These are phyloP conservation scores for Carettochelys insculpta DNA, from an alignment of 2,113 vertebrate genomes.

Conservation along the genomic window DNA sequence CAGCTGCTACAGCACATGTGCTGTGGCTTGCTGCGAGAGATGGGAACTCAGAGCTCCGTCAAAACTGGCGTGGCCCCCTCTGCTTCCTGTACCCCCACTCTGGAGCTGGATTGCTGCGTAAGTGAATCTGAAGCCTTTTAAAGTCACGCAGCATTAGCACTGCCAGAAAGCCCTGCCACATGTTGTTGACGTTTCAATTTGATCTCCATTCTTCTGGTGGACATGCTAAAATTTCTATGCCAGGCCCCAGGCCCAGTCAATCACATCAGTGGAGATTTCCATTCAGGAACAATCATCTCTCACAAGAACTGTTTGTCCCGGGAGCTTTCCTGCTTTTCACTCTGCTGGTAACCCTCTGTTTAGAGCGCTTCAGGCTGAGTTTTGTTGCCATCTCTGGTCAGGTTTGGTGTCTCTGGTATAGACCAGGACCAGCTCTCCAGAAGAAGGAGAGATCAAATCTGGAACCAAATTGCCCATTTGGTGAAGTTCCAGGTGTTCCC, in stretches of 20 bases:
- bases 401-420: not conserved
- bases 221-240: not conserved
- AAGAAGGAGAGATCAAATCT: not conserved
- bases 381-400: accelerated
- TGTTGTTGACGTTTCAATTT: not conserved
- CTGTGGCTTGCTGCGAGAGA: not conserved
- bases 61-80: not conserved
- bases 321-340: not conserved
- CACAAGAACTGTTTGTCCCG: not conserved
- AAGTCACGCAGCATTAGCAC: constrained; percentile 20
- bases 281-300: not conserved
- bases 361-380: not conserved
- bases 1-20: accelerated
- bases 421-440: not conserved
- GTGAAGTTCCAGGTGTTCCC: not conserved
- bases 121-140: not conserved
- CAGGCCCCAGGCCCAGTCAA: accelerated
- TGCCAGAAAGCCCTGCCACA: constrained; percentile 8
- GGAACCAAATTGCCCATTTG: not conserved
- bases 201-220: not conserved
- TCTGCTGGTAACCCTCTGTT: not conserved
- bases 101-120: not conserved
- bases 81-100: not conserved
- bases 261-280: not conserved
- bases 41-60: not conserved